Conservation (phyloP, 1,140 invertebrate species). For the Pollicipes pollicipes region DNA sequence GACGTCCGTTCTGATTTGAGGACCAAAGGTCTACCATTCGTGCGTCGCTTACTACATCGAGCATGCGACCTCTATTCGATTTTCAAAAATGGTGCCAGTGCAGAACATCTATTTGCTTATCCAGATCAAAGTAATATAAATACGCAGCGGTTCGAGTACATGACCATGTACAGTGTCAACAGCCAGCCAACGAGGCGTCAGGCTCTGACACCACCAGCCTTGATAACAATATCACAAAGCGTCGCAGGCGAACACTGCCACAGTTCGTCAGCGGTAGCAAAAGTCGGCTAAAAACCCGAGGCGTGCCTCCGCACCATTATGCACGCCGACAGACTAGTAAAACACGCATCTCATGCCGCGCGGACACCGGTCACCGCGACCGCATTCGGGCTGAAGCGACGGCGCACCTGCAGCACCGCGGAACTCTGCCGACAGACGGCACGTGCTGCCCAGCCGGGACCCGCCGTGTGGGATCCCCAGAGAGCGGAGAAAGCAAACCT, state of each 20-base stretch:
- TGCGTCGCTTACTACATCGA: too few relatives aligned
- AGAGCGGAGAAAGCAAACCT: background rate
- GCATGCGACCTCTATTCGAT: too few relatives aligned
- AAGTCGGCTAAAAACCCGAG: background rate
- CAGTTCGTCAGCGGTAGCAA: background rate
- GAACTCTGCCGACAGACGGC: background rate
- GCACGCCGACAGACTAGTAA: background rate
- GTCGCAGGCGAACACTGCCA: background rate
- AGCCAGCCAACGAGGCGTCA: background rate
- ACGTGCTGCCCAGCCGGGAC: background rate
- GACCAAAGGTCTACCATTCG: too few relatives aligned
- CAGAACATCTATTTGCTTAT: background rate
- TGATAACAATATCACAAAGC: background rate
- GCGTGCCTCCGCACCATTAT: background rate
- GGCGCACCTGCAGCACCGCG: too few relatives aligned
- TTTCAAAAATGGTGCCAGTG: too few relatives aligned
- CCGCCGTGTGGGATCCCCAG: background rate
- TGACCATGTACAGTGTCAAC: background rate
- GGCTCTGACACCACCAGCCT: background rate
- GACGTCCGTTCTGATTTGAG: too few relatives aligned
- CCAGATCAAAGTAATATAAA: background rate
- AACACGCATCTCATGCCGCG: background rate
- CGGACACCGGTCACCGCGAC: too few relatives aligned
- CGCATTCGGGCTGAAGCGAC: too few relatives aligned
- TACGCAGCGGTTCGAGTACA: background rate